Evolutionary conservation across 2,797 vertebrate genomes (phyloP), one percentile per base, ranked within the genome.

Genomic region (Furcifer pardalis): DNA sequence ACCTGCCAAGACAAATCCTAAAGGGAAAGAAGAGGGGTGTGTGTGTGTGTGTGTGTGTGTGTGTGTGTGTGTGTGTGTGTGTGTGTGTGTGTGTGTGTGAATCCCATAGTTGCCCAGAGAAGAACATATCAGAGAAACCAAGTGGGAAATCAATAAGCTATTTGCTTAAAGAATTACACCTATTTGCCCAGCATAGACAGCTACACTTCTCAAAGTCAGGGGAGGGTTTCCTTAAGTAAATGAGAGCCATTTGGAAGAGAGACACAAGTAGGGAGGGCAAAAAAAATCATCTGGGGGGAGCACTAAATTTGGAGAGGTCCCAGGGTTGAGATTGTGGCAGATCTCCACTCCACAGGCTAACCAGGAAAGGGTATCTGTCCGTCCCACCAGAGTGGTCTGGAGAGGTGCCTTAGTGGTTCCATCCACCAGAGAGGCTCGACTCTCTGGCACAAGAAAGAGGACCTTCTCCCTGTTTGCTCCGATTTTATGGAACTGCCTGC

Each of bases 131-230:
- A 1, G 77, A 77, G 72, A 62, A 68, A 62, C n/a, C 3, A 8
- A 80, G 81, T 9, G 40, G 42, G 81, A 79, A 79, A 77, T 69
- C 66, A 71, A 77, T 80, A 81, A 71, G 32, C 52, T 68, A 80
- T 75, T 83, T 76, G 81, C 81, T 87, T 85, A 85, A 80, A 87
- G 72, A 87, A 84, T 80, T 75, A 80, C 42, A 68, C 72, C 72
- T 69, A 77, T 80, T 80, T 71, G 77, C 83, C 77, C 63, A 79
- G 71, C 65, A 42, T 30, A 44, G 65, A 68, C 32, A 59, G 72
- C 71, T 68, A 81, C 62, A 76, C 84, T 85, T 75, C 71, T 75
- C 69, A 66, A 80, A 85, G 63, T 56, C 46, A 76, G 62, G 68
- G 37, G 27, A 13, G 49, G 78, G 46, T 68, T 80, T 68, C 49